Percentiles rank a stretch among this genome's conserved stretches.
Evolutionary conservation across 2,113 vertebrate genomes (phyloP).

Genomic region (Tachuris rubrigastra): DNA sequence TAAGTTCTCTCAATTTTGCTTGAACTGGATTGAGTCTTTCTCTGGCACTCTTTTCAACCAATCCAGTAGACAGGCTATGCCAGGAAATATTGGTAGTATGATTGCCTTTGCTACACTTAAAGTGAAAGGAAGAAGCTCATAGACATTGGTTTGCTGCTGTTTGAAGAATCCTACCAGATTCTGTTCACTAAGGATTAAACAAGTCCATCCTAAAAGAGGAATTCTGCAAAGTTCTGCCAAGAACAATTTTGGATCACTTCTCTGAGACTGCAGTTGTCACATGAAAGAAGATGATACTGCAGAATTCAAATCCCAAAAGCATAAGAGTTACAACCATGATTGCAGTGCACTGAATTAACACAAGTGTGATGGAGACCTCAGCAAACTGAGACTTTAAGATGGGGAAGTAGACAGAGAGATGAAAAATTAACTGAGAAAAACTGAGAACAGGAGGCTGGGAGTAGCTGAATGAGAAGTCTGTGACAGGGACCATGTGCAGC

Average conservation of each 20-base stretch:
- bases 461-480: neutral
- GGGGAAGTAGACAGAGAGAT: neutral
- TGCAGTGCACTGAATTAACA: neutral
- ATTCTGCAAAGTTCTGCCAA: neutral
- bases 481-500: neutral
- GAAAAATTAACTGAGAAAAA: neutral
- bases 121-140: neutral
- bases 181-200: neutral
- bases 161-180: neutral
- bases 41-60: neutral
- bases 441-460: neutral
- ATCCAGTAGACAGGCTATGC: neutral
- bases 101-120: neutral
- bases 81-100: neutral
- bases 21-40: neutral
- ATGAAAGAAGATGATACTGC: neutral
- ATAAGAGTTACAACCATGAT: neutral
- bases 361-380: neutral
- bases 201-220: neutral
- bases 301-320: neutral
- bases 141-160: neutral
- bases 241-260: neutral
- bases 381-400: neutral
- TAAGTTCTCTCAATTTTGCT: neutral
- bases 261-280: neutral